Conservation (phyloP, 2,888 invertebrate species). For the Synanthedon myopaeformis region DNA sequence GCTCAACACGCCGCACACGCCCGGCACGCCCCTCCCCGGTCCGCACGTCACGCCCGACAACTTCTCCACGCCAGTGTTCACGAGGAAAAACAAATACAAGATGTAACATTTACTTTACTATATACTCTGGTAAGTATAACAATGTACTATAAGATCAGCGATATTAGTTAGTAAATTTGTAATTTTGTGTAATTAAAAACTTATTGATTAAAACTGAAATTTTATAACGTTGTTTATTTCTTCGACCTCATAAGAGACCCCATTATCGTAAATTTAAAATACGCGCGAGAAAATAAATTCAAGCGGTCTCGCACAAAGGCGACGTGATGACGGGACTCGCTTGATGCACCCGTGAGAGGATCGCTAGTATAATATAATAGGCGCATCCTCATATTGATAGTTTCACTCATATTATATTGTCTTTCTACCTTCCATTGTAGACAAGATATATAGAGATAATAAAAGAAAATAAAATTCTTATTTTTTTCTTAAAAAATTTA, state of each 20-base stretch:
- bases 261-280: too few species aligned
- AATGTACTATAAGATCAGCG: too few species aligned
- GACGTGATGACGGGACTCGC: too few species aligned
- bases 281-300: too few species aligned
- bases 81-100: constrained; percentile 25
- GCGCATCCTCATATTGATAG: too few species aligned
- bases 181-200: not conserved
- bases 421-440: not conserved
- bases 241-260: not conserved
- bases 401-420: not conserved
- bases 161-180: too few species aligned
- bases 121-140: too few species aligned
- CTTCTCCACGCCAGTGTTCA: constrained; percentile 54
- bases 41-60: constrained; percentile 51
- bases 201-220: not conserved
- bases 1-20: constrained; percentile 20
- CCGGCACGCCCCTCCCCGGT: constrained; percentile 46
- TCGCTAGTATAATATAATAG: too few species aligned
- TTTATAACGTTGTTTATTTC: not conserved
- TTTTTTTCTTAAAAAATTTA: constrained; percentile 34
- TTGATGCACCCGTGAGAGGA: too few species aligned
- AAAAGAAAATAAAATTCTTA: constrained; percentile 4
- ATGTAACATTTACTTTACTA: too few species aligned
- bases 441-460: constrained; percentile 3
- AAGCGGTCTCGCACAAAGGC: too few species aligned